A percentile compares a stretch with the other conserved stretches of the same genome.
Conservation (phyloP, 1,140 invertebrate species). For the Semibalanus balanoides region DNA sequence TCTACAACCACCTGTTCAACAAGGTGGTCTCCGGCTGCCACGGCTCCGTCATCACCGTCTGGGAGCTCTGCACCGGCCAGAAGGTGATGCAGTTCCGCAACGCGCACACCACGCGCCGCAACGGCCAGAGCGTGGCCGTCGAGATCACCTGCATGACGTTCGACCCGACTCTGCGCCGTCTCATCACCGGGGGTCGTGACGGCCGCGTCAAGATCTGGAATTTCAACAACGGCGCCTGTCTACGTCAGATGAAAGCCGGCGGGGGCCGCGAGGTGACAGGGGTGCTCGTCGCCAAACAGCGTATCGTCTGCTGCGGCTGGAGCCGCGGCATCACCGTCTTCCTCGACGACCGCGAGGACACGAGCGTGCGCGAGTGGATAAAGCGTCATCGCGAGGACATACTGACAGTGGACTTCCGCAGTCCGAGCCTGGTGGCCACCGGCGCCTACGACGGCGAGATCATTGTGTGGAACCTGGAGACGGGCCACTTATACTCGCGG, state of each 20-base stretch:
- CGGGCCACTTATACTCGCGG: conserved; percentile 44
- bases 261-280: conserved; percentile 27
- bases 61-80: conserved; percentile 30
- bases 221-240: conserved; percentile 53
- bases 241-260: conserved; percentile 27
- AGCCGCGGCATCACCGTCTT: conserved; percentile 52
- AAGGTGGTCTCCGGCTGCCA: neutral
- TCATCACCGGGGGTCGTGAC: conserved; percentile 52
- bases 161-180: conserved; percentile 47
- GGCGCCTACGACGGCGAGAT: conserved; percentile 54
- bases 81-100: conserved; percentile 36
- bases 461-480: conserved; percentile 57
- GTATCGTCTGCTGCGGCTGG: conserved; percentile 55
- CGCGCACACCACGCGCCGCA: neutral
- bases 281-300: conserved; percentile 28
- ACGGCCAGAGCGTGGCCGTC: neutral
- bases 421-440: conserved; percentile 50
- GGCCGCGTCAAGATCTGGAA: conserved; percentile 59
- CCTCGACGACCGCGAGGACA: conserved; percentile 39
- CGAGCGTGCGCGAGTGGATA: conserved; percentile 42
- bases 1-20: conserved; percentile 1
- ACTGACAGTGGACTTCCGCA: conserved; percentile 37
- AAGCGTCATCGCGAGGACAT: conserved; percentile 55
- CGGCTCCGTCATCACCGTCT: neutral
- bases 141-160: conserved; percentile 60